phyloP scores from a whole-genome alignment of 2,113 vertebrate genomes.

The Sylvilagus bachmani region DNA sequence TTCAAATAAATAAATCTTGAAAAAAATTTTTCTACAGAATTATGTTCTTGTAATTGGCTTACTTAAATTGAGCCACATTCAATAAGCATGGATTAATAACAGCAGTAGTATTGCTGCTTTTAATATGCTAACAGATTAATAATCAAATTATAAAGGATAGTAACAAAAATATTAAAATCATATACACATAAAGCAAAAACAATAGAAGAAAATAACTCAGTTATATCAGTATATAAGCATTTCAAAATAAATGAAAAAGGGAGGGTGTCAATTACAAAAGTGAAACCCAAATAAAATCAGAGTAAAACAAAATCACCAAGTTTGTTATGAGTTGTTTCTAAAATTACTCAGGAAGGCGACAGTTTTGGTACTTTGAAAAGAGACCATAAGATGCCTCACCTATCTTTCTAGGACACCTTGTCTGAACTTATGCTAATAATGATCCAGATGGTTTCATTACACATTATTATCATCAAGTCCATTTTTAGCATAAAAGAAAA shows the following conservation, averaged over 20 bases:
- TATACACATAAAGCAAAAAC: neutral
- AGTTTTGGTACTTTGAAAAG: slow-evolving; percentile 20
- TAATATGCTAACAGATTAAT: neutral
- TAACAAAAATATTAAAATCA: slow-evolving; percentile 20
- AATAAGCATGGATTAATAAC: neutral
- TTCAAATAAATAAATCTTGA: no score
- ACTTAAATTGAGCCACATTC: neutral
- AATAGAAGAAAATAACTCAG: slow-evolving; percentile 28
- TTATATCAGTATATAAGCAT: neutral
- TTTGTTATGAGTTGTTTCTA: neutral
- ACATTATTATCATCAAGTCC: slow-evolving; percentile 58
- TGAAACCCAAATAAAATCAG: neutral
- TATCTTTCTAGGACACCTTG: slow-evolving; percentile 48
- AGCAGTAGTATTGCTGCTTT: neutral
- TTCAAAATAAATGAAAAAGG: slow-evolving; percentile 41
- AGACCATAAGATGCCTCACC: neutral
- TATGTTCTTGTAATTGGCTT: neutral
- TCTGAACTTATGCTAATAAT: slow-evolving; percentile 53
- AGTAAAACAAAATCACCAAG: slow-evolving; percentile 33
- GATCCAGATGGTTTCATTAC: slow-evolving; percentile 47
- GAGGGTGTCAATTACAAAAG: slow-evolving; percentile 39
- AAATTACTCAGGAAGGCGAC: slow-evolving; percentile 11
- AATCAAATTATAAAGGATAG: slow-evolving; percentile 26
- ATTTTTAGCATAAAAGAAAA: slow-evolving; percentile 63
- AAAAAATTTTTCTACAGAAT: slow-evolving; percentile 4